Evolutionary conservation across 92 coral and sea anemone species (phyloP).

Genomic region (Muricea muricata): DNA sequence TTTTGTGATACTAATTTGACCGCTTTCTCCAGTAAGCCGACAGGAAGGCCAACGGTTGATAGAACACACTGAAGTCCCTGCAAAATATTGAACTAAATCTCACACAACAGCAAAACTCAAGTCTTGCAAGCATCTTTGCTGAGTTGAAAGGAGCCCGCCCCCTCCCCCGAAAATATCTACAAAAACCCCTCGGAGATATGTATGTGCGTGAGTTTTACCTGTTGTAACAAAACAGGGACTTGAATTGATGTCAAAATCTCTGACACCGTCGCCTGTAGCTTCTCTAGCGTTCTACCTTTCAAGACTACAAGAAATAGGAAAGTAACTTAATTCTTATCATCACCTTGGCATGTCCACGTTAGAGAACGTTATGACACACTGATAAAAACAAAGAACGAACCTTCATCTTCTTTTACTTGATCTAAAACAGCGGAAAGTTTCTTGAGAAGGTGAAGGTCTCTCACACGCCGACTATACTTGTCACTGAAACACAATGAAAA

Average conservation of each 20-base stretch:
- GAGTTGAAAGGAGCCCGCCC: no score
- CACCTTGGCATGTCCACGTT: not conserved
- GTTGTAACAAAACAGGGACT: conserved; percentile 89
- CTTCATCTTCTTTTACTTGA: conserved; percentile 67
- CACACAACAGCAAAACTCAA: no score
- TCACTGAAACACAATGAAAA: conserved; percentile 73
- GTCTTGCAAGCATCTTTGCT: no score
- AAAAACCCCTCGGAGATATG: not conserved
- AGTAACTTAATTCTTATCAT: not conserved
- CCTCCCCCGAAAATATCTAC: no score
- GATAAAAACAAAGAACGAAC: conserved; percentile 38
- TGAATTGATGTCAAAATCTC: conserved; percentile 86
- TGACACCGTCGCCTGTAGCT: conserved; percentile 62
- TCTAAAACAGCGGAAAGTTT: conserved; percentile 85
- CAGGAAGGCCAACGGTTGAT: conserved; percentile 88
- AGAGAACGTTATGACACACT: not conserved
- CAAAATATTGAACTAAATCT: not conserved
- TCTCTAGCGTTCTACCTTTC: conserved; percentile 55
- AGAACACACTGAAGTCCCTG: conserved; percentile 91
- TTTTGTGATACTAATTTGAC: conserved; percentile 69
- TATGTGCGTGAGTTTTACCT: conserved; percentile 35
- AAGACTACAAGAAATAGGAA: conserved; percentile 34
- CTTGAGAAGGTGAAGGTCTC: conserved; percentile 94
- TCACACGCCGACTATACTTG: conserved; percentile 91
- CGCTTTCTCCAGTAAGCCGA: conserved; percentile 74